Percentiles rank a stretch among this genome's conserved stretches.
Evolutionary conservation across 2,888 invertebrate species (phyloP).

Genomic region (Polyommatus iphigenia): DNA sequence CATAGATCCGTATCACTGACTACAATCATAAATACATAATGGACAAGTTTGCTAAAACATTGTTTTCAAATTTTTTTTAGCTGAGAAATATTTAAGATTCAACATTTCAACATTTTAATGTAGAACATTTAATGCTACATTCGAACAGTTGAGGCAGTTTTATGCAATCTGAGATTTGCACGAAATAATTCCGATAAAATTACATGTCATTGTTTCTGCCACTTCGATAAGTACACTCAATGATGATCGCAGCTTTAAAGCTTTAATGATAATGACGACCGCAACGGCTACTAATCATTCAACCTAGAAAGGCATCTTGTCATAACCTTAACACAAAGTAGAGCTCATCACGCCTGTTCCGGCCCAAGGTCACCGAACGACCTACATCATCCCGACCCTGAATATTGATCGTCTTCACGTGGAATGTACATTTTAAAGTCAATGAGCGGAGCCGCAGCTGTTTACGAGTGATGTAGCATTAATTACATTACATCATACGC

Average conservation of each 20-base stretch:
- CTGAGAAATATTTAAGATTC: background rate
- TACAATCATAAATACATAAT: background rate
- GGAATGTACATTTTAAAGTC: conserved; percentile 31
- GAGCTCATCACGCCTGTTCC: conserved; percentile 51
- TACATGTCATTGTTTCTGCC: background rate
- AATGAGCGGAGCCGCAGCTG: conserved; percentile 20
- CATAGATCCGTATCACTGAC: background rate
- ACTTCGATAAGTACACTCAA: background rate
- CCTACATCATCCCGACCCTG: conserved; percentile 34
- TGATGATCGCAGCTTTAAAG: background rate
- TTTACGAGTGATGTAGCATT: conserved; percentile 26
- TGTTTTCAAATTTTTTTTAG: no score
- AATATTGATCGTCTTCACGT: conserved; percentile 15
- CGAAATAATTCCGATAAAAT: background rate
- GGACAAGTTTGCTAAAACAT: background rate
- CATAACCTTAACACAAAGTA: conserved; percentile 54
- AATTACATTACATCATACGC: conserved; percentile 11
- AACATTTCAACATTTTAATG: background rate
- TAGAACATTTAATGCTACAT: background rate
- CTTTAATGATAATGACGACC: background rate
- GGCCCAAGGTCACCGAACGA: conserved; percentile 32
- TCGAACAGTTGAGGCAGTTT: background rate
- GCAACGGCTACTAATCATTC: background rate
- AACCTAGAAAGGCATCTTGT: conserved; percentile 5
- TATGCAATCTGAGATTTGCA: background rate